Evolutionary conservation across 2,888 invertebrate genomes (phyloP), one percentile per base, ranked within the genome.

Genomic region (Atrina japonica): DNA sequence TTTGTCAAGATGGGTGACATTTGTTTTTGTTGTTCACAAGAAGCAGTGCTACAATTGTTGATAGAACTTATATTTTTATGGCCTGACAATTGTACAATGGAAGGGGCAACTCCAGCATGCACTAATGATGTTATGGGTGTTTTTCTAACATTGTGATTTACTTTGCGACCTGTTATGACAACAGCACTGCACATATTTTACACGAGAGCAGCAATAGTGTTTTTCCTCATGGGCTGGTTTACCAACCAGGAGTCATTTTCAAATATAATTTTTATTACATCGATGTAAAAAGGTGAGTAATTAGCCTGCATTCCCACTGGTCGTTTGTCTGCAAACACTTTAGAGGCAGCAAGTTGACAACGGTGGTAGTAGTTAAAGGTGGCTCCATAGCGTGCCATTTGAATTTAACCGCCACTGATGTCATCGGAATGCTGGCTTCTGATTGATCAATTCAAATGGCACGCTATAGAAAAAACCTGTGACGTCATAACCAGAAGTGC

Each of bases 41-140:
- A 66, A 25, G 49, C 47, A 49, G 23, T 50, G n/a, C 47, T 55
- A 30, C 49, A 66, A 21, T 35, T 30, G 29, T 66, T 66, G 3
- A 59, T 66, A 0, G 66, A 66, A n/a, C 14, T 23, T 11, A 66
- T 2, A 11, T 58, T 50, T 49, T 66, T 59, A 18, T 47, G 55
- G 16, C 58, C 66, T 16, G 55, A 55, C 30, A 47, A 55, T 47
- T 55, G 55, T 6, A 66, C 59, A 23, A 35, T 11, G 2, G 52
- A 58, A 7, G 49, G 58, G 18, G 29, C 27, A 41, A 67, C 35
- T 35, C 53, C 67, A 43, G 53, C 59, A 52, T 60, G 67, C 7
- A 60, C 45, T 14, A 67, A n/a, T 18, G 60, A 60, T 52, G 53
- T 53, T 16, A 58, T 58, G n/a, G 21, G 41, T 23, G 60, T 60